Evolutionary conservation across 2,888 invertebrate species (phyloP), one percentile per base, ranked within the genome.

Genomic region (Micropterix aruncella): DNA sequence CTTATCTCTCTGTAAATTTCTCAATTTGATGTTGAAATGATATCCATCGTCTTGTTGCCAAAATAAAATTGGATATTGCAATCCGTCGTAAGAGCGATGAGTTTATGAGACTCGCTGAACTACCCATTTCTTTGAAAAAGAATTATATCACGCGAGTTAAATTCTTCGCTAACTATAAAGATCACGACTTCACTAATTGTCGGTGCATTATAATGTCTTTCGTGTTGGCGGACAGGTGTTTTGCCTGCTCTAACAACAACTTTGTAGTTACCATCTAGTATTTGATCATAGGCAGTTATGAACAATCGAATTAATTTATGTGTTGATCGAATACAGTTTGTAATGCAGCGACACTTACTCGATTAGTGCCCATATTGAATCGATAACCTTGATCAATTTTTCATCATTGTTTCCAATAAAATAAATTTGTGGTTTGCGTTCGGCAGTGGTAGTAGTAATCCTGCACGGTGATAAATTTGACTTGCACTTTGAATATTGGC

Each of bases 61-160:
- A 46, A 55, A 53, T 18, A 54, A 37, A 7, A 53, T 18, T 7
- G 54, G 52, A 51, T 66, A 65, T 48, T 59, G 56, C 37, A 63
- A 51, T 15, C 60, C 54, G 46, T 63, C 58, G 44, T 15, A 38
- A 9, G 38, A 38, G 16, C 38, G 14, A 45, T 57, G 57, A 16
- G 53, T 57, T 49, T 58, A 55, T 18, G 39, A 40, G 18, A 57
- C 47, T 39, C 44, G 47, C 41, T 54, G 52, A 19, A 57, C 46
- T 41, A 48, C 40, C 40, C 37, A 46, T 40, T 36, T 42, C 47
- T 47, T 37, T 42, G 16, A 17, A 47, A 46, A 43, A 47, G 41
- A 41, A 47, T 46, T 9, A 47, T 47, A 46, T 47, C 42, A 41
- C 36, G 41, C 45, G 43, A 43, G 39, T 52, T 41, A 46, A 47